phyloP scores from a whole-genome alignment of 2,113 vertebrate species.

The Guaruba guarouba region DNA sequence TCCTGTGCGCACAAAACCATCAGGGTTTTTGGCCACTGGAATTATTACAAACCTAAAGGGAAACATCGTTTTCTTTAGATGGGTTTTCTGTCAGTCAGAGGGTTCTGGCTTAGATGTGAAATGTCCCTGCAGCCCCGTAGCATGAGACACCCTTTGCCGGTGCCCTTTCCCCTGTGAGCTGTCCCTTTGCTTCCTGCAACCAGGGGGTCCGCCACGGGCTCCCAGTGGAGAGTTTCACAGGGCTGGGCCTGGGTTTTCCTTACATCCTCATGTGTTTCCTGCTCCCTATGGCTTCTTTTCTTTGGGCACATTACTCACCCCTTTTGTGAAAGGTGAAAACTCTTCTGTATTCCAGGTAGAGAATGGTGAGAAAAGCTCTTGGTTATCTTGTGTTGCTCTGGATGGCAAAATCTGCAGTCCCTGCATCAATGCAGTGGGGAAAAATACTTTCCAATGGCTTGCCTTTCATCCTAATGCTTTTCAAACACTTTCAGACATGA shows the following conservation, averaged over 20 bases:
- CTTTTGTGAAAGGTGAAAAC: neutral
- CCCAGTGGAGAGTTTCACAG: neutral
- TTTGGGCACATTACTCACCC: neutral
- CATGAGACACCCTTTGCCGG: rapidly evolving
- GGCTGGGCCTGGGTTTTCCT: neutral
- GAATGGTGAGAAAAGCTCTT: neutral
- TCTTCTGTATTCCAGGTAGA: neutral
- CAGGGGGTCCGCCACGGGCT: rapidly evolving
- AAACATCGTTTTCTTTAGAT: neutral
- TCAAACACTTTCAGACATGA: constrained; percentile 2
- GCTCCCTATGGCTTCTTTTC: neutral
- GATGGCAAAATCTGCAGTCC: neutral
- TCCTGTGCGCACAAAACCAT: neutral
- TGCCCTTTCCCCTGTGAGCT: neutral
- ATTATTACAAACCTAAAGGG: neutral
- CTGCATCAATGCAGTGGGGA: neutral
- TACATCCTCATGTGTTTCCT: neutral
- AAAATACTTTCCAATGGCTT: neutral
- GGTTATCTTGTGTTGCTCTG: neutral
- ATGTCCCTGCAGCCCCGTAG: neutral
- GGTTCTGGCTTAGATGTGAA: neutral
- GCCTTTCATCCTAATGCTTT: neutral
- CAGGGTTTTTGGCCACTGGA: neutral
- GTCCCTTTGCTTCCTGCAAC: neutral
- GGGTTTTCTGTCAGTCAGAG: neutral